Evolutionary conservation across 2,888 invertebrate genomes (phyloP).

Genomic region (Allophyes oxyacanthae): DNA sequence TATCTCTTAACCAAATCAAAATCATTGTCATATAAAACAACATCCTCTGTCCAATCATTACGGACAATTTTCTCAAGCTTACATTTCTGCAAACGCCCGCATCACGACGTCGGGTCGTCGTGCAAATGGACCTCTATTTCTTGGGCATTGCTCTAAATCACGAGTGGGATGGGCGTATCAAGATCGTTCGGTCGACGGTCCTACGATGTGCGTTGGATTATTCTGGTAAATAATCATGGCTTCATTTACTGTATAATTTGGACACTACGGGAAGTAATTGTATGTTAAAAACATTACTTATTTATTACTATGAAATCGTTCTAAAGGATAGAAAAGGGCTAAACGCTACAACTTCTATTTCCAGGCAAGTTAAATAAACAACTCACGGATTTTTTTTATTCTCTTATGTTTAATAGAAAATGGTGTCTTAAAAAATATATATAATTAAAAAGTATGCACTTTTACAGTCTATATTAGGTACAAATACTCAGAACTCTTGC

Average conservation of each 20-base stretch:
- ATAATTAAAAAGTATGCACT: no score
- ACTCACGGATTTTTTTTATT: no score
- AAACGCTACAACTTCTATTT: no score
- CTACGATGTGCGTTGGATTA: conserved; percentile 61
- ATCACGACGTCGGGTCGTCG: conserved; percentile 65
- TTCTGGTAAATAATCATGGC: conserved; percentile 49
- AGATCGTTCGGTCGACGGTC: conserved; percentile 73
- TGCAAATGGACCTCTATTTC: conserved; percentile 81
- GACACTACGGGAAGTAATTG: no score
- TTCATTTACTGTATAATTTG: conserved; percentile 20
- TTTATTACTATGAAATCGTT: no score
- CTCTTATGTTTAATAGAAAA: no score
- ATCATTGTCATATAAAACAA: conserved; percentile 59
- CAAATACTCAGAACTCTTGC: no score
- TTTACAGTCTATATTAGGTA: no score
- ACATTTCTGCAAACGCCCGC: conserved; percentile 61
- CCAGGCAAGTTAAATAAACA: no score
- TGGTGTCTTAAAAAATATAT: no score
- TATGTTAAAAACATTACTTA: no score
- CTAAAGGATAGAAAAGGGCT: no score
- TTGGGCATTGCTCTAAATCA: conserved; percentile 84
- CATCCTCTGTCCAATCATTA: conserved; percentile 59
- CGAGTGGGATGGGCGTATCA: conserved; percentile 77
- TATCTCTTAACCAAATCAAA: conserved; percentile 48
- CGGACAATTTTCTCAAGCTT: conserved; percentile 59